phyloP scores from a whole-genome alignment of 2,888 invertebrate species.

The Cryptocephalus primarius region DNA sequence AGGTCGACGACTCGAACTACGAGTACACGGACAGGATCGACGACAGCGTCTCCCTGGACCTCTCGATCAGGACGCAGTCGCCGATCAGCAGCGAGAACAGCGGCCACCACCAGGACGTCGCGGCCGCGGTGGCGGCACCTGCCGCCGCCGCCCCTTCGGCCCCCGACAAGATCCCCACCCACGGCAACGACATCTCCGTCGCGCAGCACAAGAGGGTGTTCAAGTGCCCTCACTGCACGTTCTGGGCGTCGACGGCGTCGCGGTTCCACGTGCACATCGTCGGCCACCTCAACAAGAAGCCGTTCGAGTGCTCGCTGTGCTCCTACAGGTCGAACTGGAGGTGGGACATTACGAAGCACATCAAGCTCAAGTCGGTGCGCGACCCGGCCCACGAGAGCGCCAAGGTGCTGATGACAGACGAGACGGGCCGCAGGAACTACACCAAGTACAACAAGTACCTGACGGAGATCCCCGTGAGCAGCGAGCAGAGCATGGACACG shows the following conservation, averaged over 20 bases:
- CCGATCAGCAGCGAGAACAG: constrained; percentile 32
- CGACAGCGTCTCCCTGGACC: constrained; percentile 31
- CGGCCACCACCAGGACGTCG: constrained; percentile 23
- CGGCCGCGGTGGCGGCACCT: constrained; percentile 10
- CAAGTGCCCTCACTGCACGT: constrained; percentile 85
- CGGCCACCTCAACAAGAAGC: constrained; percentile 84
- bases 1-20: constrained; percentile 31
- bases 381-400: constrained; percentile 73
- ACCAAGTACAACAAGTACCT: constrained; percentile 88
- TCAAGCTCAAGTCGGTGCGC: constrained; percentile 76
- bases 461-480: constrained; percentile 43
- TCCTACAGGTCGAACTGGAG: constrained; percentile 92
- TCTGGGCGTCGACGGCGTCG: constrained; percentile 88
- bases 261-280: constrained; percentile 89
- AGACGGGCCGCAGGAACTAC: constrained; percentile 82
- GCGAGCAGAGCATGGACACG: constrained; percentile 31
- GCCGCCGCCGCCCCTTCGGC: constrained; percentile 16
- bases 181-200: constrained; percentile 45
- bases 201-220: constrained; percentile 69
- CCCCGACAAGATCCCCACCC: constrained; percentile 49
- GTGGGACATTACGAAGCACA: constrained; percentile 95
- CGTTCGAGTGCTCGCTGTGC: constrained; percentile 91
- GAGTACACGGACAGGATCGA: constrained; percentile 31
- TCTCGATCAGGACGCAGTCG: constrained; percentile 33
- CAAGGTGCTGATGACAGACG: constrained; percentile 82